phyloP scores from a whole-genome alignment of 2,797 vertebrate genomes.

The Takifugu rubripes region DNA sequence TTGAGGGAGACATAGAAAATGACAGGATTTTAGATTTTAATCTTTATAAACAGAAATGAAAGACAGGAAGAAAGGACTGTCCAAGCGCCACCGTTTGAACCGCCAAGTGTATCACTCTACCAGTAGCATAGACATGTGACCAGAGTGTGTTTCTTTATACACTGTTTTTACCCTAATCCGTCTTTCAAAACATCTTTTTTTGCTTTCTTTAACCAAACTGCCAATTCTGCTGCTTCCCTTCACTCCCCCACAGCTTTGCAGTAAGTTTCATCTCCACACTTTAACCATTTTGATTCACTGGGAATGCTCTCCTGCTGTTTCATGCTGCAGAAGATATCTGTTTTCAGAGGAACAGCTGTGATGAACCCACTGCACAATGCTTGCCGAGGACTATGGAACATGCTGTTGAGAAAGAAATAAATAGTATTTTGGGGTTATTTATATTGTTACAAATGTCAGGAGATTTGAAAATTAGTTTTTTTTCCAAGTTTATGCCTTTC shows the following conservation, averaged over 20 bases:
- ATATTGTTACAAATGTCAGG: not conserved
- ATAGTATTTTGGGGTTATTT: not conserved
- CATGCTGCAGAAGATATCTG: not conserved
- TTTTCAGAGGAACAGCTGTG: not conserved
- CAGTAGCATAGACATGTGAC: conserved; percentile 25
- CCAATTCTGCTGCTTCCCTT: too few relatives aligned
- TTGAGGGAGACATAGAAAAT: too few relatives aligned
- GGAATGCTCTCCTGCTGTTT: not conserved
- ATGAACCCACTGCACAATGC: not conserved
- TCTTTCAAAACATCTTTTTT: too few relatives aligned
- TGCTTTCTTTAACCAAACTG: too few relatives aligned
- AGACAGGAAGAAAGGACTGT: too few relatives aligned
- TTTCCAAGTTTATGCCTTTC: not conserved
- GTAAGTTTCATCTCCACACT: not conserved
- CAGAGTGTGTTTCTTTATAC: too few relatives aligned
- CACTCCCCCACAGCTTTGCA: not conserved
- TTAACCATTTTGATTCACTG: not conserved
- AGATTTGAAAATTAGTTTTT: not conserved
- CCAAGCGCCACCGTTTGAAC: not conserved
- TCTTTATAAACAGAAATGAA: too few relatives aligned
- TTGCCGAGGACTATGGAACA: not conserved
- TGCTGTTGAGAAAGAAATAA: not conserved
- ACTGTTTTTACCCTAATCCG: too few relatives aligned
- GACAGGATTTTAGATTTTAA: too few relatives aligned
- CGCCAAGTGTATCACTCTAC: not conserved